These are phyloP conservation scores for Cryptomyrus ogoouensis DNA, from an alignment of 2,113 vertebrate genomes.

Conservation along the genomic window DNA sequence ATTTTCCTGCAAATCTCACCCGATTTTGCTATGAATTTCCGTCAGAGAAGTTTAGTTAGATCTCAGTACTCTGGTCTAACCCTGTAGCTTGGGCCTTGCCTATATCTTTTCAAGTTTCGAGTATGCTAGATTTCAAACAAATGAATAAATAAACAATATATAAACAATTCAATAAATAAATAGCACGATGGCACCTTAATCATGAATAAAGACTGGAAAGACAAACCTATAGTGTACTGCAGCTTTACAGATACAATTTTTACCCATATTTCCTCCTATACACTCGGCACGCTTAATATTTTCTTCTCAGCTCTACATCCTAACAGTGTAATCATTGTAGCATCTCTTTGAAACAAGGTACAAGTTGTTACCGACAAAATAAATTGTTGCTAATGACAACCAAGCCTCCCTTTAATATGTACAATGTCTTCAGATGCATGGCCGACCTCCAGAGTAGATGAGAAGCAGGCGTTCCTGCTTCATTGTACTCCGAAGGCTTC, in stretches of 20 bases:
- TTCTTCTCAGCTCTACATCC: conserved; percentile 31
- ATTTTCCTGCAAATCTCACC: background rate
- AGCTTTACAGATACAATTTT: conserved; percentile 35
- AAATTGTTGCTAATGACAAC: conserved; percentile 48
- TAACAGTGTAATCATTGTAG: conserved; percentile 43
- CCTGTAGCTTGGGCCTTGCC: background rate
- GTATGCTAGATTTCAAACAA: background rate
- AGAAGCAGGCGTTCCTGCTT: conserved; percentile 52
- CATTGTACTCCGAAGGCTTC: conserved; percentile 46
- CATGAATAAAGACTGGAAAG: background rate
- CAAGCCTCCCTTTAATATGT: conserved; percentile 53
- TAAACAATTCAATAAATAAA: background rate
- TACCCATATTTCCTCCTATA: conserved; percentile 24
- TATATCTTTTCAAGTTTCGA: background rate
- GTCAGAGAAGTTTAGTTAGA: background rate
- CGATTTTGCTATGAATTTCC: background rate
- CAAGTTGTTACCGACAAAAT: conserved; percentile 43
- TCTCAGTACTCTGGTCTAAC: background rate
- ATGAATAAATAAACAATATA: background rate
- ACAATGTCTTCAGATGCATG: conserved; percentile 52
- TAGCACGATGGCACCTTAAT: background rate
- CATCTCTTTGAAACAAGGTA: conserved; percentile 46
- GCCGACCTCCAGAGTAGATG: conserved; percentile 46
- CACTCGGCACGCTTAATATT: conserved; percentile 25
- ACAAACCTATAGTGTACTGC: conserved; percentile 38